Evolutionary conservation across 2,888 invertebrate genomes (phyloP).

Genomic region (Volucella inflata): DNA sequence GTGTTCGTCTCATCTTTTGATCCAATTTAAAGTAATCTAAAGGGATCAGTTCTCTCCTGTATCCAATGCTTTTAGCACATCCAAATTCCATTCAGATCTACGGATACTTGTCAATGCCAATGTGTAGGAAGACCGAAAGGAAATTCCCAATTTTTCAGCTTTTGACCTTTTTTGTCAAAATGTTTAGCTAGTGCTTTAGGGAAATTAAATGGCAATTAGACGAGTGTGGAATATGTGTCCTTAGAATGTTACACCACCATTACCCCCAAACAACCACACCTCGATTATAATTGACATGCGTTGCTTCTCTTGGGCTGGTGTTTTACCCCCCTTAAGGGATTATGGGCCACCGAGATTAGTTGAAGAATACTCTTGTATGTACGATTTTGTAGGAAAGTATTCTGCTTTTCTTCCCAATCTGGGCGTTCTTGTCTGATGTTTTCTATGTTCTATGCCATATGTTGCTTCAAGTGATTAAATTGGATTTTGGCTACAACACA

Average conservation of each 20-base stretch:
- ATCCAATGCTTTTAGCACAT: neutral
- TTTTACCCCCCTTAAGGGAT: constrained; percentile 31
- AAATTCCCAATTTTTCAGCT: constrained; percentile 63
- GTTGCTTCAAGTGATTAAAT: constrained; percentile 53
- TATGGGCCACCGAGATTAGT: constrained; percentile 59
- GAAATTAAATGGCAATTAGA: constrained; percentile 71
- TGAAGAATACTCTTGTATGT: constrained; percentile 48
- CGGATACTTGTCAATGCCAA: neutral
- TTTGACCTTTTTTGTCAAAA: constrained; percentile 64
- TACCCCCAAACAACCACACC: constrained; percentile 16
- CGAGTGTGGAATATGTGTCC: constrained; percentile 33
- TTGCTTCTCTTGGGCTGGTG: constrained; percentile 20
- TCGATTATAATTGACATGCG: constrained; percentile 69
- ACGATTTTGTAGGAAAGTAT: constrained; percentile 24
- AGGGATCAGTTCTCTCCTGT: constrained; percentile 23
- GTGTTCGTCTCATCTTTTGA: constrained; percentile 50
- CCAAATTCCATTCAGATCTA: constrained; percentile 20
- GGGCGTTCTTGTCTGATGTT: constrained; percentile 7
- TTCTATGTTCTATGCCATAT: constrained; percentile 24
- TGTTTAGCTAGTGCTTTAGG: constrained; percentile 36
- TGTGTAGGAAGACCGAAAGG: neutral
- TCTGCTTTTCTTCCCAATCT: constrained; percentile 3
- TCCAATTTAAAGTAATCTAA: constrained; percentile 39
- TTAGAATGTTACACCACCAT: constrained; percentile 14
- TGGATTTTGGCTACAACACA: constrained; percentile 31